Evolutionary conservation across 2,113 vertebrate species (phyloP).

Genomic region (Pomatorhinus ruficollis): DNA sequence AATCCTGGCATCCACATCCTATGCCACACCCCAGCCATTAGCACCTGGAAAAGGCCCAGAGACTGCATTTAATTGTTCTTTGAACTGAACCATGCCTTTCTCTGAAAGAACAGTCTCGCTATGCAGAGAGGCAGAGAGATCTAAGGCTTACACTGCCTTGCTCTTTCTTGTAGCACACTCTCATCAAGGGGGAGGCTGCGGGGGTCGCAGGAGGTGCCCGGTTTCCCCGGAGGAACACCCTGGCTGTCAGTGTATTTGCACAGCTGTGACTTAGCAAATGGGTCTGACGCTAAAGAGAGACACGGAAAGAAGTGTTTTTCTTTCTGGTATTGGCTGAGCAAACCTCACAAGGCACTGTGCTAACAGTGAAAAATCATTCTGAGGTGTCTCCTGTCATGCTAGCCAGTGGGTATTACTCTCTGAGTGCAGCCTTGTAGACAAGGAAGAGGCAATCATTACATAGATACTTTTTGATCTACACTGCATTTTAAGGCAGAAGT

Average conservation of each 20-base stretch:
- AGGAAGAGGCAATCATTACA: neutral
- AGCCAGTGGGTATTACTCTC: neutral
- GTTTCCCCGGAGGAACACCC: neutral
- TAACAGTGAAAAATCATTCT: constrained; percentile 25
- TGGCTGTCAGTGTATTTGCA: neutral
- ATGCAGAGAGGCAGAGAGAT: neutral
- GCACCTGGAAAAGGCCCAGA: neutral
- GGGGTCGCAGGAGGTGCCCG: neutral
- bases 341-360: neutral
- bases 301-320: neutral
- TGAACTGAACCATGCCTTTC: neutral
- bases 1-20: neutral
- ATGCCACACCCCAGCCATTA: neutral
- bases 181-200: neutral
- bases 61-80: neutral
- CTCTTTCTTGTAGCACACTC: neutral
- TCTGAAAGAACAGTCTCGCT: neutral
- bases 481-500: neutral
- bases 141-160: neutral
- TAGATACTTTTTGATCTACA: neutral
- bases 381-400: neutral
- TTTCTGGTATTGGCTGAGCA: constrained; percentile 10
- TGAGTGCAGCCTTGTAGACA: neutral
- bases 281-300: neutral
- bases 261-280: constrained; percentile 18